phyloP scores from a whole-genome alignment of 2,797 vertebrate genomes.

The Psittacula echo region DNA sequence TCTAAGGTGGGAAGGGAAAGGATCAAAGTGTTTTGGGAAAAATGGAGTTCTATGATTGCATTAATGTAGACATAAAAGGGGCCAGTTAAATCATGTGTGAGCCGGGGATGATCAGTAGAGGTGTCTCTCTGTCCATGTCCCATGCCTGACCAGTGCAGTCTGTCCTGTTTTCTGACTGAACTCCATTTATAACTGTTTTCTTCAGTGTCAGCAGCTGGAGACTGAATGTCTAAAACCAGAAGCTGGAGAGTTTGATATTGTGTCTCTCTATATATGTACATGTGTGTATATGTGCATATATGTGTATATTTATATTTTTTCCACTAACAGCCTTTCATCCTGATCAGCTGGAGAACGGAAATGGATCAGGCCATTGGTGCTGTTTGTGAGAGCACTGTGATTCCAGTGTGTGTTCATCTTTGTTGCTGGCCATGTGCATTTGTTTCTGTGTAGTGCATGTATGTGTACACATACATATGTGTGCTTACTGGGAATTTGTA shows the following conservation, averaged over 20 bases:
- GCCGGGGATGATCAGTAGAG: not conserved
- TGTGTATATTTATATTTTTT: not conserved
- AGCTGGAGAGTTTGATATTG: not conserved
- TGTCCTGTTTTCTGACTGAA: not conserved
- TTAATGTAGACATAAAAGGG: not conserved
- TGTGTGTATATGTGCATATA: not conserved
- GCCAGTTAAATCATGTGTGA: not conserved
- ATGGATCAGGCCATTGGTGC: not conserved
- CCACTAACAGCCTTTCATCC: not conserved
- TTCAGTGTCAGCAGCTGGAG: not conserved
- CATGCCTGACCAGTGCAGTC: not conserved
- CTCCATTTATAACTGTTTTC: not conserved
- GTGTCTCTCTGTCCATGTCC: not conserved
- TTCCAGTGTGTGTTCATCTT: not conserved
- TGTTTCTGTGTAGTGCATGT: not conserved
- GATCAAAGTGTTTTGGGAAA: not conserved
- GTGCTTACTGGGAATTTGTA: not conserved
- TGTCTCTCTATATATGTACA: not conserved
- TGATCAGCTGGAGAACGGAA: not conserved
- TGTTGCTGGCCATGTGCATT: not conserved
- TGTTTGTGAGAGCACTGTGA: not conserved
- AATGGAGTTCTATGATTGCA: not conserved
- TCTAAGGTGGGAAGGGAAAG: not conserved
- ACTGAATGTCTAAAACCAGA: not conserved
- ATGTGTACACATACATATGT: fast-evolving